Base-by-base conservation (phyloP, 1,140 invertebrate genomes). In the Ostrea edulis region DNA sequence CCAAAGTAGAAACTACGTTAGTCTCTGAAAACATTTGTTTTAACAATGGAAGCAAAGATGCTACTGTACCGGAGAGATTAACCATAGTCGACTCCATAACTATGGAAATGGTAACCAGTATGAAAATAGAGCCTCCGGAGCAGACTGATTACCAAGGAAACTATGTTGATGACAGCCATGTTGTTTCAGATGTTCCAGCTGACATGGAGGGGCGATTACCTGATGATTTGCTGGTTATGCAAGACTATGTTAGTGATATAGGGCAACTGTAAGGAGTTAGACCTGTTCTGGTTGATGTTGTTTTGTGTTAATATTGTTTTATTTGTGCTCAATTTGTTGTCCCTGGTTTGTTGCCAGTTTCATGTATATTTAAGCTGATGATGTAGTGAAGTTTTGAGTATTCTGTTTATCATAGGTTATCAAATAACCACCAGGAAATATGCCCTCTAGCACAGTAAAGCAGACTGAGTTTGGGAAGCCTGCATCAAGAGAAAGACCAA, bases 171-270 rank as follows among this genome's bases (percentile, higher is more conserved):
- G 55, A 8, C 55, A 77, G 14, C 68, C 68, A 17, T 35, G 55
- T 20, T 62, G 8, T 58, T 12, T 20, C 2, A 4, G 55, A 62
- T n/a, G 29, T 35, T 25, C 29, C 68, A 12, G 0, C 25, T 9
- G 12, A 77, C 14, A 8, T 35, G 29, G 25, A 77, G 17, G 25
- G 29, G 25, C 35, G 68, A 14, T 12, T 35, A 29, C 68, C 68
- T 77, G 68, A 77, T 35, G 68, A 77, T 77, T 9, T 77, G 68
- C 25, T 77, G 68, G 68, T 77, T 17, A 77, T 77, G 68, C 25
- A 77, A 25, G 68, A 77, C 12, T 77, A 77, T 77, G 68, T 77
- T 77, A 35, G 25, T 77, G 68, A 77, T 29, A 25, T 77, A 35
- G 68, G 4, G 22, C 9, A 77, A 29, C 8, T 77, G 25, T 77